phyloP scores from a whole-genome alignment of 2,888 invertebrate genomes.

The Rhimphoctona megacephalus region DNA sequence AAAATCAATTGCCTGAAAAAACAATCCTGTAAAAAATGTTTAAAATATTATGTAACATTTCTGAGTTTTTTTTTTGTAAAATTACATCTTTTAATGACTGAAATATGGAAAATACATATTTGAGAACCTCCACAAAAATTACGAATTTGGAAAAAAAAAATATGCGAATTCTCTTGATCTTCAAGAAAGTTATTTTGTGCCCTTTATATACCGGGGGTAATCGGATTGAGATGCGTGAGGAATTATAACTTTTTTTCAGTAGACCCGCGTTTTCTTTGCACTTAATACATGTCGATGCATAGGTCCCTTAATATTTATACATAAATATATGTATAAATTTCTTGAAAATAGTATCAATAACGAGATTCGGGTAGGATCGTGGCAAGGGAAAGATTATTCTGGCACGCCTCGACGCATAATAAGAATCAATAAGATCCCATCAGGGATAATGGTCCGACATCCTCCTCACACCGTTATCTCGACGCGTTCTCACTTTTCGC shows the following conservation, averaged over 20 bases:
- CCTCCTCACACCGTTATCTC: slow-evolving; percentile 63
- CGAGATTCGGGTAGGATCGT: slow-evolving; percentile 35
- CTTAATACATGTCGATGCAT: neutral
- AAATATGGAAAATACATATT: too few relatives aligned
- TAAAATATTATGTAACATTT: neutral
- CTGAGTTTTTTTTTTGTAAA: too few relatives aligned
- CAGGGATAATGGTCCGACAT: slow-evolving; percentile 77
- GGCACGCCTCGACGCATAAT: slow-evolving; percentile 79
- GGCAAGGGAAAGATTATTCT: slow-evolving; percentile 79
- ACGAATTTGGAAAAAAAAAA: neutral
- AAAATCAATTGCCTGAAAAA: neutral
- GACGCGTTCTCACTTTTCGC: slow-evolving; percentile 70
- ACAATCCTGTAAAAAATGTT: neutral
- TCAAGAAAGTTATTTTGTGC: neutral
- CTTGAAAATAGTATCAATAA: neutral
- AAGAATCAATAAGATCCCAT: slow-evolving; percentile 80
- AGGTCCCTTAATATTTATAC: neutral
- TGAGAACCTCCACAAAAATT: too few relatives aligned
- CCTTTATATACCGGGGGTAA: neutral
- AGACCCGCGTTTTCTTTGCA: neutral
- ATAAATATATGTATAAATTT: slow-evolving; percentile 24
- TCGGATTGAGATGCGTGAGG: neutral
- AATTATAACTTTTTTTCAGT: neutral
- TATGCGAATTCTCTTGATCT: neutral
- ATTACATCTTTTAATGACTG: too few relatives aligned